These are phyloP conservation scores for Drosophila bunnanda DNA, from an alignment of 2,888 invertebrate species.

Conservation along the genomic window DNA sequence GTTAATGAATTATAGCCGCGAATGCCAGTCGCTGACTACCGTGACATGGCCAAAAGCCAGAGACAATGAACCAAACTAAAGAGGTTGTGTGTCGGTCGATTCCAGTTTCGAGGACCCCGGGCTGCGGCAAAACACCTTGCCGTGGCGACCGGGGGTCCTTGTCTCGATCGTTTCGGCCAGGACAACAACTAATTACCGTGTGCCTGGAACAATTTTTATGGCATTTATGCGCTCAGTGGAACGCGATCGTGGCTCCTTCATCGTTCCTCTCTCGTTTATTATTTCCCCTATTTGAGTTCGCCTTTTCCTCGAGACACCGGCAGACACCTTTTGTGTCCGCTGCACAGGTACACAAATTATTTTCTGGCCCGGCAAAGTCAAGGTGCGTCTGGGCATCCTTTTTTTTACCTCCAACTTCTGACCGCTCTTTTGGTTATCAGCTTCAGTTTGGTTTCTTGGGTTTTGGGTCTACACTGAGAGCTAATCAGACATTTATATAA, in stretches of 20 bases:
- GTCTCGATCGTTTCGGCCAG: constrained; percentile 57
- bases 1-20: constrained; percentile 81
- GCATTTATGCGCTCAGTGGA: constrained; percentile 81
- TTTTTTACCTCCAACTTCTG: constrained; percentile 1
- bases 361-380: constrained; percentile 69
- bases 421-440: constrained; percentile 15
- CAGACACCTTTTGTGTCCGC: constrained; percentile 35
- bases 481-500: background rate
- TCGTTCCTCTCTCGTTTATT: constrained; percentile 6
- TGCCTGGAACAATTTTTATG: constrained; percentile 79
- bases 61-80: constrained; percentile 18
- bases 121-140: constrained; percentile 64
- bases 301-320: constrained; percentile 17
- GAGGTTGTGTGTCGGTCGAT: constrained; percentile 1
- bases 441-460: constrained; percentile 24
- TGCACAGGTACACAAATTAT: constrained; percentile 78
- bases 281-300: background rate
- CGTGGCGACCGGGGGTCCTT: constrained; percentile 44
- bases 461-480: constrained; percentile 2
- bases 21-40: constrained; percentile 56
- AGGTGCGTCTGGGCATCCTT: constrained; percentile 40
- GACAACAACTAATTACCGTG: constrained; percentile 81
- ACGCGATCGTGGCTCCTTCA: constrained; percentile 65
- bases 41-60: constrained; percentile 30
- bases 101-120: constrained; percentile 16